Evolutionary conservation across 92 coral and sea anemone species (phyloP), one percentile per base, ranked within the genome.

Genomic region (Zoanthus sociatus): DNA sequence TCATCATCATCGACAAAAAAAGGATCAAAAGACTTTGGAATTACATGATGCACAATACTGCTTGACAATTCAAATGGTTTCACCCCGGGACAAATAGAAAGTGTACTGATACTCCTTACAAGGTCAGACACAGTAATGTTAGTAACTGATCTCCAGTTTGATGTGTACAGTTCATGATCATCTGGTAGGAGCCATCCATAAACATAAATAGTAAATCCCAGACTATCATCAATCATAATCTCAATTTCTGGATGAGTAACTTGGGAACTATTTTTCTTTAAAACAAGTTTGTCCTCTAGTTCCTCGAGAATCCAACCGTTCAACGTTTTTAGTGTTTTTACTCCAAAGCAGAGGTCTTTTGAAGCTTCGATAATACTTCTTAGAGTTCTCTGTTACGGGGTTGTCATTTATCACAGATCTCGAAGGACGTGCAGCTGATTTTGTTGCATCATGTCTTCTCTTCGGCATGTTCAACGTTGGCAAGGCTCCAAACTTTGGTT

Each of bases 151-250:
- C 91, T 89, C 0, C 77, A 77, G 83, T 61, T 88, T 26, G 47
- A 50, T 0, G 32, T 51, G 60, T 93, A 93, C 3, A 93, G 48
- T 33, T 78, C 83, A 78, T 93, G 94, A 55, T 93, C 90, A 14
- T 87, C 90, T 9, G 91, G 86, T 45, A 91, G 92, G 17, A 51
- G 73, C 91, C 94, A 93, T 72, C 94, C 96, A 84, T 68, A 91
- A 2, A 90, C 90, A 56, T 88, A 73, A 53, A 87, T 61, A 48
- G 91, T 71, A 78, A 76, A 93, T 42, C 90, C 91, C 55, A 93
- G 88, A 79, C 92, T 90, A 47, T 91, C 91, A 55, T 88, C 94
- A 8, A 93, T 88, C 69, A 81, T 83, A 0, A 89, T 17, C 58
- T 92, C 88, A 44, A 91, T 32, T 71, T 89, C 87, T 78, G 94